Percentiles rank a stretch among this genome's conserved stretches.
Conservation (phyloP, 2,797 vertebrate genomes). For the Gobionotothen gibberifrons region DNA sequence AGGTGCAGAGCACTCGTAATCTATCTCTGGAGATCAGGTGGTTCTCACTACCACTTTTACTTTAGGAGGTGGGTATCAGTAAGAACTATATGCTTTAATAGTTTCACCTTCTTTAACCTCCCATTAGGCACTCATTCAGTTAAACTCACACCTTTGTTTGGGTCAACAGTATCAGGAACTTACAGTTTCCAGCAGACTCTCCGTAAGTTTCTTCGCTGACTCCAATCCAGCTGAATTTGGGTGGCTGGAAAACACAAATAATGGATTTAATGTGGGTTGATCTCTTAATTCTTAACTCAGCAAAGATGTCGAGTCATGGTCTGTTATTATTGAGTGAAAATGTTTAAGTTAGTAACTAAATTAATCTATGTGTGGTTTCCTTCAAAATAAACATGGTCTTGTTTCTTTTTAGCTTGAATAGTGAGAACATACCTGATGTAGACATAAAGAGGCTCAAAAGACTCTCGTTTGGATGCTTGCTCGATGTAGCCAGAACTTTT, state of each 20-base stretch:
- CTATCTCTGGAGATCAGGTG: slow-evolving; percentile 73
- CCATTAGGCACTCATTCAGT: background rate
- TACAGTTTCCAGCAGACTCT: slow-evolving; percentile 87
- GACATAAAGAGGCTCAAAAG: slow-evolving; percentile 87
- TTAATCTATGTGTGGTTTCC: background rate
- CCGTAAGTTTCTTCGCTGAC: slow-evolving; percentile 85
- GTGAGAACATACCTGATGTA: slow-evolving; percentile 84
- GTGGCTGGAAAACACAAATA: slow-evolving; percentile 76
- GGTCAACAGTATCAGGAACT: slow-evolving; percentile 34
- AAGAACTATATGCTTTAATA: slow-evolving; percentile 73
- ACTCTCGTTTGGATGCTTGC: slow-evolving; percentile 87
- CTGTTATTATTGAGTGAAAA: background rate
- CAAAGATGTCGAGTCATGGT: background rate
- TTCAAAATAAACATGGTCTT: background rate
- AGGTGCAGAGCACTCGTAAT: slow-evolving; percentile 76
- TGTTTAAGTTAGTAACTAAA: background rate
- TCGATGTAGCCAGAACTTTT: slow-evolving; percentile 88
- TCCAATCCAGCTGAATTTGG: slow-evolving; percentile 85
- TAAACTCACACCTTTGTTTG: background rate
- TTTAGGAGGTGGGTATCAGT: slow-evolving; percentile 83
- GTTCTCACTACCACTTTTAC: slow-evolving; percentile 75
- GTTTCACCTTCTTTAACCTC: slow-evolving; percentile 83
- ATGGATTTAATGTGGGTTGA: no score
- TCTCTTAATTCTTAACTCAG: background rate
- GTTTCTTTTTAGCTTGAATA: background rate